Conservation (phyloP, 2,888 invertebrate genomes). For the Apomyelois bistriatella region DNA sequence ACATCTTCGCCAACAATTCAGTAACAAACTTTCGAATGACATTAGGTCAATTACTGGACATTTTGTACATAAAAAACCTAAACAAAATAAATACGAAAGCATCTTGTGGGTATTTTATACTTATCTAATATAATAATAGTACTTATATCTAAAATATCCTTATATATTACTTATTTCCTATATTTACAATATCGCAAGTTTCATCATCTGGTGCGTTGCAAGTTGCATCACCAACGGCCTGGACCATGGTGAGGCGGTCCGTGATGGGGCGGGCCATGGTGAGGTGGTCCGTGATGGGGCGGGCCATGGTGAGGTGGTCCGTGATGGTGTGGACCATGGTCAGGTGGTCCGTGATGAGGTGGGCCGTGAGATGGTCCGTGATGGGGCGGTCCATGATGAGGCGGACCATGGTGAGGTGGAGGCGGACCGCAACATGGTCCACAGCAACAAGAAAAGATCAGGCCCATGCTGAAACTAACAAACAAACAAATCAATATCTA, state of each 20-base stretch:
- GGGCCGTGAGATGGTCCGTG: neutral
- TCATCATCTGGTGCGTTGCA: no score
- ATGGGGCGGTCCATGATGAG: neutral
- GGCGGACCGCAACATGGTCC: constrained; percentile 18
- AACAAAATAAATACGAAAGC: no score
- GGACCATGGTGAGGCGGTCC: neutral
- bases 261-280: neutral
- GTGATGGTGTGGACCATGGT: neutral
- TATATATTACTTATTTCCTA: no score
- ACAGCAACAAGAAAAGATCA: constrained; percentile 25
- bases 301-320: neutral
- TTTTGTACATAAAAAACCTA: no score
- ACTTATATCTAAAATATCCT: no score
- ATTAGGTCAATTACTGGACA: no score
- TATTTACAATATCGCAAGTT: no score
- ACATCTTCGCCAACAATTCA: no score
- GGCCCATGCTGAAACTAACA: constrained; percentile 28
- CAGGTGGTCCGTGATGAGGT: constrained; percentile 17
- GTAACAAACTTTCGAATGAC: no score
- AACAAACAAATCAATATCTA: neutral
- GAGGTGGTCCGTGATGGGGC: constrained; percentile 17
- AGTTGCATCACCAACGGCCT: no score
- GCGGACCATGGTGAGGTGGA: neutral
- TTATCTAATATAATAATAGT: no score
- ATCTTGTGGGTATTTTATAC: no score